Conservation (phyloP, 2,888 invertebrate species). For the Lutraria lutraria region DNA sequence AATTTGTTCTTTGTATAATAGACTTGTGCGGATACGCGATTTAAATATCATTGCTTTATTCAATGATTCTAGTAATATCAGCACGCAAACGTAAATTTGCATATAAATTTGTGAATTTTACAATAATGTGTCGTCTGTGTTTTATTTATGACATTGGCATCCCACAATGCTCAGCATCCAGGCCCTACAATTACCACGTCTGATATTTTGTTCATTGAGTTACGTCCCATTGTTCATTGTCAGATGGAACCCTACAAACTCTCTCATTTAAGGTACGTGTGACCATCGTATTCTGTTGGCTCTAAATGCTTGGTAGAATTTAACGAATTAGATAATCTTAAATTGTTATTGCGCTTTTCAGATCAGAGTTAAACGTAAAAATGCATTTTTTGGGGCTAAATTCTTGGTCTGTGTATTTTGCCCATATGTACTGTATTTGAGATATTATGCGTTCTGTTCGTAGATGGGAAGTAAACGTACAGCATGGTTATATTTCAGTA, state of each 20-base stretch:
- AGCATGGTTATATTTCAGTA: not conserved
- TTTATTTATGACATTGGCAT: not conserved
- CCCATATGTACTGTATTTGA: too few relatives aligned
- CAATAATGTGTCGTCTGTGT: not conserved
- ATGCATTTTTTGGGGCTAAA: too few relatives aligned
- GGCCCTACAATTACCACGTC: not conserved
- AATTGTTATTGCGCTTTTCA: too few relatives aligned
- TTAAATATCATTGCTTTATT: not conserved
- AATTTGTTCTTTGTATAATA: not conserved
- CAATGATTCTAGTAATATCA: not conserved
- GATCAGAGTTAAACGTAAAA: too few relatives aligned
- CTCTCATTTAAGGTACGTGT: not conserved
- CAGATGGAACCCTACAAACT: not conserved
- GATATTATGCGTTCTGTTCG: too few relatives aligned
- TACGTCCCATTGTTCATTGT: not conserved
- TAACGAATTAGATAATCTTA: not conserved
- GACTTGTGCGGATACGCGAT: not conserved
- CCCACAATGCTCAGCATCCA: not conserved
- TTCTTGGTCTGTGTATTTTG: too few relatives aligned
- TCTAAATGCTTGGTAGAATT: not conserved
- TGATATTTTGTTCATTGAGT: constrained; percentile 7
- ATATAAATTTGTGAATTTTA: not conserved
- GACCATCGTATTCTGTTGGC: not conserved
- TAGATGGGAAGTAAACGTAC: not conserved
- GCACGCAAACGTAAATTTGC: not conserved